Base-by-base conservation (phyloP, 2,113 vertebrate genomes). In the Dasyurus viverrinus region DNA sequence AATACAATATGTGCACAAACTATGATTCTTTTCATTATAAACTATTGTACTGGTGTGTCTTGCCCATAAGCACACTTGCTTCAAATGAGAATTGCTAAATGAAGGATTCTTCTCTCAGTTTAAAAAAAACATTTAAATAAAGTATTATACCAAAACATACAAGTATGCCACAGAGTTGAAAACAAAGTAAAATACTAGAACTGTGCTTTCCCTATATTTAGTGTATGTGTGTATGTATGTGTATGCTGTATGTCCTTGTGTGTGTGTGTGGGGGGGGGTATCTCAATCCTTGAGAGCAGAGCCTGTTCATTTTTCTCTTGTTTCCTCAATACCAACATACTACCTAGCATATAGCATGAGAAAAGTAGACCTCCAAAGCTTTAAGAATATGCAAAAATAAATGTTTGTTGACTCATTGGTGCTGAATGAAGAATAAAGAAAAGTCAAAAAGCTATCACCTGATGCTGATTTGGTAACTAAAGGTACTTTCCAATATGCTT, bases 1-100 rank as follows among this genome's bases (percentile, higher is more conserved):
- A 7, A 53, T 95, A 91, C 52, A 89, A 12, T 90, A 90, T 94
- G 84, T 95, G 23, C 92, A 92, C 23, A 94, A 27, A 94, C 68
- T 42, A 53, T 90, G 8, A 90, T 91, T 94, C 30, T 93, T 97
- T 84, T 42, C 42, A 50, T 91, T 93, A 27, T 90, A 96, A 93
- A 95, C 92, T 55, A 93, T 90, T 46, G 95, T 8, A 36, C 0
- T 22, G 50, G 50, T 52, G 9, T 52, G 50, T 52, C 10, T 52
- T 52, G 50, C 50, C 50, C 9, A 11, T 11, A 6, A 52, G 50
- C 50, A 52, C 9, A 52, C 50, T 52, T 52, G 50, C 10, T 52
- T 52, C 50, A 52, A 10, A 52, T 52, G 9, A 52, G 50, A 52
- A 52, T 52, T 52, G 50, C 50, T 52, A 9, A 52, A 52, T 52